These are phyloP conservation scores for Camponotus fellah DNA, from an alignment of 2,888 invertebrate species.

Conservation along the genomic window DNA sequence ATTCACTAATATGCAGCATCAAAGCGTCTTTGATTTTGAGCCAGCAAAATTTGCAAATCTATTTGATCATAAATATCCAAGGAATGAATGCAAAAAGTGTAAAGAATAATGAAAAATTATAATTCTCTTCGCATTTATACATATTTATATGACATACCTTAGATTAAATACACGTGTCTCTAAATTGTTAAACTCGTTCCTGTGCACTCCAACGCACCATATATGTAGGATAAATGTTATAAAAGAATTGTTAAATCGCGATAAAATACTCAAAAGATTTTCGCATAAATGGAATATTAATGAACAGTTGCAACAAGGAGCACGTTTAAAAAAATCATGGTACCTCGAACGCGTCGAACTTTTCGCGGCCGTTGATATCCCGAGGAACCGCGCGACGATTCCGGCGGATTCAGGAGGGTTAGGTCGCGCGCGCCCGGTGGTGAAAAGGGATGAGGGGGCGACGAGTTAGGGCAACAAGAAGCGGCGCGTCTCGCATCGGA, in stretches of 20 bases:
- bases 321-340: background rate
- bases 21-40: background rate
- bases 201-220: background rate
- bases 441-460: slow-evolving; percentile 3
- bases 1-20: background rate
- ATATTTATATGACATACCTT: background rate
- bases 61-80: background rate
- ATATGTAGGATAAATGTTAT: background rate
- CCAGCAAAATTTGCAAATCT: background rate
- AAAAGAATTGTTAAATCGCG: background rate
- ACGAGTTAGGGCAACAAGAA: slow-evolving; percentile 71
- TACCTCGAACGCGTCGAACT: background rate
- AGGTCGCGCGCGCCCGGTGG: background rate
- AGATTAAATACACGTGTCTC: background rate
- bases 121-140: background rate
- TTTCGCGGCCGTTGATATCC: slow-evolving; percentile 3
- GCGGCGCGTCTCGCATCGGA: slow-evolving; percentile 66
- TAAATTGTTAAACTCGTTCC: background rate
- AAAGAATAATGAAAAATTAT: background rate
- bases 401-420: slow-evolving; percentile 16
- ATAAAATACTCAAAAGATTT: background rate
- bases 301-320: background rate
- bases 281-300: background rate
- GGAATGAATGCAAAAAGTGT: background rate
- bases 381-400: background rate